phyloP scores from a whole-genome alignment of 2,888 invertebrate species.

The Cerceris rybyensis region DNA sequence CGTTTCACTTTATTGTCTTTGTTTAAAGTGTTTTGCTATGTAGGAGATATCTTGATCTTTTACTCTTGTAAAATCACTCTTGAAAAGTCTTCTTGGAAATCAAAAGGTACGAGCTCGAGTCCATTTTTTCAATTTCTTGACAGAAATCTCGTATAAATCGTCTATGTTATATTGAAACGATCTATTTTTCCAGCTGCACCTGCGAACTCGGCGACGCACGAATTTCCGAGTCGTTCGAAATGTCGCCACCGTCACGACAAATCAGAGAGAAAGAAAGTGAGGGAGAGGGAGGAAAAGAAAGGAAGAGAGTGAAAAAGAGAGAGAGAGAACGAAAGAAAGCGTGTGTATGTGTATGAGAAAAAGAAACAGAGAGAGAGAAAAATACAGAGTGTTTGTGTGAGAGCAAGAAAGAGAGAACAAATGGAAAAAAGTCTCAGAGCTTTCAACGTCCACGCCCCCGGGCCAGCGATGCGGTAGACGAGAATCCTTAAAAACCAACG shows the following conservation, averaged over 20 bases:
- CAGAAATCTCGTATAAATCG: slow-evolving; percentile 27
- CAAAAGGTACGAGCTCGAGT: slow-evolving; percentile 25
- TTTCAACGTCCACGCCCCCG: slow-evolving; percentile 77
- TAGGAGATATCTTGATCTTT: neutral
- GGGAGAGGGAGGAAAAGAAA: slow-evolving; percentile 23
- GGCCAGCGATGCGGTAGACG: slow-evolving; percentile 77
- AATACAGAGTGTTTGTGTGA: slow-evolving; percentile 12
- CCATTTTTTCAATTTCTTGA: slow-evolving; percentile 11
- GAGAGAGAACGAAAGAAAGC: slow-evolving; percentile 28
- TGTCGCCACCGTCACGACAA: slow-evolving; percentile 52
- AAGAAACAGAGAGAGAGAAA: slow-evolving; percentile 13
- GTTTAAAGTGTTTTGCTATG: neutral
- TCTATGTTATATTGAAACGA: slow-evolving; percentile 48
- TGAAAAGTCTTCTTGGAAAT: too few species aligned
- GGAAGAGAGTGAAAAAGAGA: slow-evolving; percentile 18
- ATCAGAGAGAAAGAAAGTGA: slow-evolving; percentile 27
- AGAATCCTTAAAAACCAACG: slow-evolving; percentile 30
- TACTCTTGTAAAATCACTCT: too few species aligned
- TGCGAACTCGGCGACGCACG: slow-evolving; percentile 48
- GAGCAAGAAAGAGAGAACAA: slow-evolving; percentile 25
- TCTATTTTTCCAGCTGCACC: slow-evolving; percentile 58
- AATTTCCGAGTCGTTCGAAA: slow-evolving; percentile 46
- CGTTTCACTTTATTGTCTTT: neutral
- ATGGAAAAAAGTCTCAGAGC: slow-evolving; percentile 63
- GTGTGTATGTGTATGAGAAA: slow-evolving; percentile 16